These are phyloP conservation scores for Megaceryle maxima DNA, from an alignment of 2,113 vertebrate species.

Conservation along the genomic window DNA sequence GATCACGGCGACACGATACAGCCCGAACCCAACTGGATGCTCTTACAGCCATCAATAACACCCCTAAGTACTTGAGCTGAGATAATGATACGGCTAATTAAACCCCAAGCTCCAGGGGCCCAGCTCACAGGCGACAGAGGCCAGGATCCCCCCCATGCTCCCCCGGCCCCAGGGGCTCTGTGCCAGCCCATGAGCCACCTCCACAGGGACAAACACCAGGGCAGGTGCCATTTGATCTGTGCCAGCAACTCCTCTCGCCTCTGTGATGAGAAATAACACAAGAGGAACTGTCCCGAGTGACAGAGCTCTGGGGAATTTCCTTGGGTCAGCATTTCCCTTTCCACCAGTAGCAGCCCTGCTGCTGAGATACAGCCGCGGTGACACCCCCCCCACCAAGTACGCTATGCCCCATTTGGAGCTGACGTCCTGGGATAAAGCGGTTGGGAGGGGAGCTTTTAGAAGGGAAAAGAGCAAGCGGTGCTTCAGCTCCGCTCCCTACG, in stretches of 20 bases:
- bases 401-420: not conserved
- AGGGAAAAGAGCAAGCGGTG: not conserved
- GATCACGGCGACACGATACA: rapidly evolving
- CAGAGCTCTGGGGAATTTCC: not conserved
- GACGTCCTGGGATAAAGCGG: not conserved
- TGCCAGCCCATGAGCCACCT: not conserved
- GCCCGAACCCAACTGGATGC: not conserved
- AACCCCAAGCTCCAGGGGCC: not conserved
- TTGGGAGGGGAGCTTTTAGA: not conserved
- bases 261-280: not conserved
- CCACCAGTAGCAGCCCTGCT: rapidly evolving
- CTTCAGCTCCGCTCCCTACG: not conserved
- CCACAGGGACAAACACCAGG: not conserved
- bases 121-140: not conserved
- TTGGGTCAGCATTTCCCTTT: not conserved
- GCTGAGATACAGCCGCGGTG: not conserved
- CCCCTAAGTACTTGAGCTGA: not conserved
- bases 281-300: not conserved
- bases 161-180: rapidly evolving
- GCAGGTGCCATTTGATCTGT: rapidly evolving
- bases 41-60: slow-evolving; percentile 35
- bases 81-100: slow-evolving; percentile 41
- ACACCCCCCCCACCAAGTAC: rapidly evolving
- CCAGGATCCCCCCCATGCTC: rapidly evolving
- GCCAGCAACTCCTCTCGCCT: not conserved